Evolutionary conservation across 2,113 vertebrate species (phyloP).

Genomic region (Peucedramus taeniatus): DNA sequence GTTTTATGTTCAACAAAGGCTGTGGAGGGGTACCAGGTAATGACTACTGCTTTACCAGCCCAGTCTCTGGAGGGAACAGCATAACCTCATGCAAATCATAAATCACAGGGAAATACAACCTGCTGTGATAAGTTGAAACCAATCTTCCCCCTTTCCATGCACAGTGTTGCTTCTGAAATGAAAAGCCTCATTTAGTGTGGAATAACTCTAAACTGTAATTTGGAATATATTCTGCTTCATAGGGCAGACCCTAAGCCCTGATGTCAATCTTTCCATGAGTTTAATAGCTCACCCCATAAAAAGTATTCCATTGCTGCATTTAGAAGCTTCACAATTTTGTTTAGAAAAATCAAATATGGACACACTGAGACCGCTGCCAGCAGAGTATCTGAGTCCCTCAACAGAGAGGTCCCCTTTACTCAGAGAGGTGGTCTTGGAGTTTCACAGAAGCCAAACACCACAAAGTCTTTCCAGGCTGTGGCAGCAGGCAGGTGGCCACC

Average conservation of each 20-base stretch:
- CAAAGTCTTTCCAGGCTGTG: accelerated
- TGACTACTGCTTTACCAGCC: background rate
- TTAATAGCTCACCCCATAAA: background rate
- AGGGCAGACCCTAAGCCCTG: background rate
- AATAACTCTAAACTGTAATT: background rate
- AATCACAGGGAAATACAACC: slow-evolving; percentile 13
- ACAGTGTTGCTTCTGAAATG: background rate
- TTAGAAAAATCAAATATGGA: background rate
- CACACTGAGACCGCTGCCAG: accelerated
- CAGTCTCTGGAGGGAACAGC: background rate
- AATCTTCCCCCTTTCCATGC: background rate
- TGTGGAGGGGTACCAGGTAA: background rate
- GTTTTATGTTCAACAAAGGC: slow-evolving; percentile 3
- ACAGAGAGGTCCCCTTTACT: background rate
- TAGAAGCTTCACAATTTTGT: background rate
- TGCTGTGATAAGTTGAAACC: background rate
- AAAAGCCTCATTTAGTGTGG: background rate
- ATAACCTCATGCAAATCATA: background rate
- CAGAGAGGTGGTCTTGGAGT: background rate
- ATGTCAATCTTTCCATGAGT: background rate
- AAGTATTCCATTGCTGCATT: background rate
- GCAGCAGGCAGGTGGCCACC: background rate
- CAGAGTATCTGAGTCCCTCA: background rate
- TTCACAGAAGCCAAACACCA: background rate
- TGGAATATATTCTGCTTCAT: background rate